Conservation (phyloP, 2,113 vertebrate species). For the Chaetodon trifascialis region DNA sequence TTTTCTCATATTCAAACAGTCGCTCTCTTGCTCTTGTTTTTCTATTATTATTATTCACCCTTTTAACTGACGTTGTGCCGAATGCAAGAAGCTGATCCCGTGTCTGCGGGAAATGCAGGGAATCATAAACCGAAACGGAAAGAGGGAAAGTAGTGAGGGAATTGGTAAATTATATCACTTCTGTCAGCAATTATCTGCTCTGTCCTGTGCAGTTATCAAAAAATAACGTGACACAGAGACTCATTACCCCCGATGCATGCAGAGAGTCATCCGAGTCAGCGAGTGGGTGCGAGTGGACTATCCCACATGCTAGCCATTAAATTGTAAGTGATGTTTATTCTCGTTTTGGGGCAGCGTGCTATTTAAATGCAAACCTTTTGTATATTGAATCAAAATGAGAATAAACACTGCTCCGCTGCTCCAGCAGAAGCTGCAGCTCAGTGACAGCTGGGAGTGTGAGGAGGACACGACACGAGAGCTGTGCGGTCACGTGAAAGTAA, state of each 20-base stretch:
- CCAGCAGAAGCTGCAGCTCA: neutral
- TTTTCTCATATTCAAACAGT: neutral
- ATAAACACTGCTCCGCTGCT: neutral
- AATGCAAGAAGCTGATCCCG: neutral
- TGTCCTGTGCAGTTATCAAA: slow-evolving; percentile 3
- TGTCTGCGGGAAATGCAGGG: neutral
- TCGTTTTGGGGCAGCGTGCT: neutral
- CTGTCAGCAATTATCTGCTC: slow-evolving; percentile 16
- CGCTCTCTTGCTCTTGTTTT: neutral
- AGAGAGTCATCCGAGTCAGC: too few species aligned
- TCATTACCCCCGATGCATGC: neutral
- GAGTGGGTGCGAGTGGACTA: neutral
- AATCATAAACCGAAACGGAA: neutral
- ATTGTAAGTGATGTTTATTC: slow-evolving; percentile 16
- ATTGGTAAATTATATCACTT: slow-evolving; percentile 12
- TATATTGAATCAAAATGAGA: neutral
- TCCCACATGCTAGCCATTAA: slow-evolving; percentile 17
- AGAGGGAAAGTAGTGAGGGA: neutral
- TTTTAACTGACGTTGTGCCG: neutral
- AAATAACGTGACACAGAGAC: slow-evolving; percentile 8
- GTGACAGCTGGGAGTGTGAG: neutral
- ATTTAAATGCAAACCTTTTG: slow-evolving; percentile 7
- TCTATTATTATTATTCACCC: neutral
- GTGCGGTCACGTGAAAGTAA: neutral
- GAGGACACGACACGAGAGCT: neutral